Percentiles rank a stretch among this genome's conserved stretches.
These are phyloP conservation scores for Pilophorus perplexus DNA, from an alignment of 2,888 invertebrate genomes.

Conservation along the genomic window DNA sequence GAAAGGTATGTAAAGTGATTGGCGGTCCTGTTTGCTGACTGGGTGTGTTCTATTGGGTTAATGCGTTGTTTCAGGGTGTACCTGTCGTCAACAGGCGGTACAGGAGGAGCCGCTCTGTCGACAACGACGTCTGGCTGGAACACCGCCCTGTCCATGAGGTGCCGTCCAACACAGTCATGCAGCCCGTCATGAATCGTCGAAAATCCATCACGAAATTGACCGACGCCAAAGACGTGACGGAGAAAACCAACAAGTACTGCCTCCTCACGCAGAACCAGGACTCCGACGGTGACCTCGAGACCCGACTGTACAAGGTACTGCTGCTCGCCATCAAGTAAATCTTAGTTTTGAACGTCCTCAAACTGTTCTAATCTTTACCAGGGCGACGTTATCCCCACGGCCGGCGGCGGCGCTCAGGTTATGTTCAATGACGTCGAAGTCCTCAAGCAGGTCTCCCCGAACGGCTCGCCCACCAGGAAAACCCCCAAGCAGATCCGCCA, in stretches of 20 bases:
- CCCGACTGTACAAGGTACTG: constrained; percentile 82
- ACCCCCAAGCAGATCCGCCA: constrained; percentile 28
- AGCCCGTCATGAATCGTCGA: constrained; percentile 76
- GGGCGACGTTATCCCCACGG: constrained; percentile 90
- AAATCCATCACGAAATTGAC: constrained; percentile 81
- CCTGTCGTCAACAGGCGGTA: constrained; percentile 71
- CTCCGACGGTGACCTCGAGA: constrained; percentile 88
- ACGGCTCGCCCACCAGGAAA: constrained; percentile 35
- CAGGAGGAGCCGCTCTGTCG: constrained; percentile 77
- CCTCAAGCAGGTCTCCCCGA: constrained; percentile 77
- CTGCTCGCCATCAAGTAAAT: neutral
- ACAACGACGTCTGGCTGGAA: constrained; percentile 78
- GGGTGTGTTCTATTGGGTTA: neutral
- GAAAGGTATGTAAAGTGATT: constrained; percentile 18
- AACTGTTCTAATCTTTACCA: too few relatives aligned
- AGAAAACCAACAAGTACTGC: constrained; percentile 81
- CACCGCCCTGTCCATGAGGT: constrained; percentile 78
- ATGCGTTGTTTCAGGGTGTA: constrained; percentile 23
- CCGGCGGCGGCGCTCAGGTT: constrained; percentile 92
- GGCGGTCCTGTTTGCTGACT: neutral
- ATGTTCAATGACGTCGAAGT: constrained; percentile 93
- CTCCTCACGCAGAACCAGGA: constrained; percentile 90
- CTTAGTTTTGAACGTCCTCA: neutral
- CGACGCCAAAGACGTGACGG: constrained; percentile 69
- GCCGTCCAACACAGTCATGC: constrained; percentile 83